Evolutionary conservation across 2,113 vertebrate species (phyloP).

Genomic region (Chroicocephalus ridibundus): DNA sequence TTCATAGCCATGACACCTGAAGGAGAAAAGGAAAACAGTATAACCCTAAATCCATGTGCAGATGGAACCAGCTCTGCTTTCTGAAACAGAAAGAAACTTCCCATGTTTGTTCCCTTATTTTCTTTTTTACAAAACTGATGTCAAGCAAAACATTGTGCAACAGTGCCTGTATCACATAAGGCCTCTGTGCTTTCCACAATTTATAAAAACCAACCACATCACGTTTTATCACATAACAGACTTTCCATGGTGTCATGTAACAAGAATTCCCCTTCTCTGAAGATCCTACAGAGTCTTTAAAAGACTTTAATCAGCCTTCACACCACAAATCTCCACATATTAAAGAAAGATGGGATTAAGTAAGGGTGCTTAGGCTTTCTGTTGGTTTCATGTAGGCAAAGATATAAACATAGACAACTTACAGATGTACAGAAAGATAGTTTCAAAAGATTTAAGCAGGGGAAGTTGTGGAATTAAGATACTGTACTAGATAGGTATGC

Average conservation of each 20-base stretch:
- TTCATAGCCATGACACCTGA: not conserved
- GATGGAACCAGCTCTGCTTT: not conserved
- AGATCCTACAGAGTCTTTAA: not conserved
- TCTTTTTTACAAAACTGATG: not conserved
- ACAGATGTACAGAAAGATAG: not conserved
- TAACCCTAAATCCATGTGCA: not conserved
- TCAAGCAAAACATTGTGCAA: not conserved
- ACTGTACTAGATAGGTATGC: not conserved
- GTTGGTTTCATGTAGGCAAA: not conserved
- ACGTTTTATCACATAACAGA: not conserved
- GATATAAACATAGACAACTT: not conserved
- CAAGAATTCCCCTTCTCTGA: not conserved
- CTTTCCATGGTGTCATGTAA: not conserved
- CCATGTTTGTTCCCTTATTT: not conserved
- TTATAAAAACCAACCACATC: not conserved
- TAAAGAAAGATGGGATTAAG: not conserved
- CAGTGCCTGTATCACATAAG: not conserved
- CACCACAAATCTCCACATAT: not conserved
- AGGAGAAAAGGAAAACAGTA: not conserved
- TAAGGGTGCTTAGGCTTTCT: not conserved
- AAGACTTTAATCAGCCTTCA: not conserved
- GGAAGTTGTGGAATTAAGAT: not conserved
- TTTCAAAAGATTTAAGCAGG: not conserved
- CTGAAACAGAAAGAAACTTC: not conserved
- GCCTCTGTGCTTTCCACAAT: not conserved